A percentile compares a stretch with the other conserved stretches of the same genome.
phyloP scores from a whole-genome alignment of 2,888 invertebrate genomes.

The Mythimna impura region DNA sequence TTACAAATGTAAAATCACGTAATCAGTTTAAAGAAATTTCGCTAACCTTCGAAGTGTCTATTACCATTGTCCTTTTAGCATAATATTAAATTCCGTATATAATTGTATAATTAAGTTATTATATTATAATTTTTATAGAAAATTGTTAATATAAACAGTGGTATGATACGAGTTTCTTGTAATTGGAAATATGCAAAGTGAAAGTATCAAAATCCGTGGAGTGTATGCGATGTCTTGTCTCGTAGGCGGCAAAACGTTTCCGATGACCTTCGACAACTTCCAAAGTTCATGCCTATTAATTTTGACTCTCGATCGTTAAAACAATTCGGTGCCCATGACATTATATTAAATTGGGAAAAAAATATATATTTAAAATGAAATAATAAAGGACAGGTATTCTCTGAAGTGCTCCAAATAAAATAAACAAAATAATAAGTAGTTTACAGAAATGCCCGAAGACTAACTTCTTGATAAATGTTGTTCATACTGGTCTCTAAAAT shows the following conservation, averaged over 20 bases:
- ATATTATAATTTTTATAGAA: slow-evolving; percentile 29
- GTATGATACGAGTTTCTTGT: slow-evolving; percentile 55
- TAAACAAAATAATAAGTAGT: background rate
- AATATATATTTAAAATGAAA: background rate
- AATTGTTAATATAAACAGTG: slow-evolving; percentile 51
- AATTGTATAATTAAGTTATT: slow-evolving; percentile 56
- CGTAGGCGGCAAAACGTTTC: slow-evolving; percentile 25
- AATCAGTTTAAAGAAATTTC: slow-evolving; percentile 70
- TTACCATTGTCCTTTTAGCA: slow-evolving; percentile 28
- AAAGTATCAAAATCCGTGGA: slow-evolving; percentile 68
- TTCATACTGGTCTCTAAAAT: slow-evolving; percentile 31
- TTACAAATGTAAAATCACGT: slow-evolving; percentile 67
- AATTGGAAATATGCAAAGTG: slow-evolving; percentile 69
- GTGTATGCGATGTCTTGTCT: slow-evolving; percentile 68
- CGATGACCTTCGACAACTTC: slow-evolving; percentile 34
- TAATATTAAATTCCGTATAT: slow-evolving; percentile 40
- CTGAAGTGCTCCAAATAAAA: background rate
- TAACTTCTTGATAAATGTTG: slow-evolving; percentile 17
- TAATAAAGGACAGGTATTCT: background rate
- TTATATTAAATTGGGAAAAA: background rate
- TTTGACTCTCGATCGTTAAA: slow-evolving; percentile 2
- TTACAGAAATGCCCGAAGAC: slow-evolving; percentile 1
- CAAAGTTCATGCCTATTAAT: slow-evolving; percentile 11
- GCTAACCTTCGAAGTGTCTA: slow-evolving; percentile 13
- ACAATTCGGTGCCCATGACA: background rate